Evolutionary conservation across 2,888 invertebrate species (phyloP), one percentile per base, ranked within the genome.

Genomic region (Apodemia zela): DNA sequence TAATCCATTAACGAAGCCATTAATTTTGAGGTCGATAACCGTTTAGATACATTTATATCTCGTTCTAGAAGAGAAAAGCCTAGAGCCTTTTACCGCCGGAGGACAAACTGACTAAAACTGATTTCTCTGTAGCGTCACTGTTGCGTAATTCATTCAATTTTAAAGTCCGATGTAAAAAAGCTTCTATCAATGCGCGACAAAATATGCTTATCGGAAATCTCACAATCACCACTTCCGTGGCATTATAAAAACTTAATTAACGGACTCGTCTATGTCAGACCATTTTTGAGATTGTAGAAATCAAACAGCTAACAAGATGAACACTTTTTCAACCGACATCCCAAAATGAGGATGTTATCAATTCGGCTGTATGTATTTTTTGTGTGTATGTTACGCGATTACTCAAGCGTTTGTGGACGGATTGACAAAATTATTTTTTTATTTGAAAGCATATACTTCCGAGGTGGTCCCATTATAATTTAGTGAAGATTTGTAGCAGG

Each of bases 61-160:
- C 76, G 78, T 80, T 76, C 73, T 75, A 75, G 79, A 82, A 84
- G 83, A 85, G 84, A 84, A 86, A 72, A 79, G 87, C 88, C 85
- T 79, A 75, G 73, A 85, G 85, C 85, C 76, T 76, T 84, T 80
- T 78, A 81, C 77, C 79, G 78, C 80, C 79, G 74, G 76, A 78
- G 79, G 80, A 79, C 80, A 84, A 82, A 82, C 80, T 81, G 77
- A 74, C 78, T 76, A 73, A 77, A 78, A 82, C 62, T 80, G 82
- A 86, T 87, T 85, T 87, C 85, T 83, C 86, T 80, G 78, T 79
- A 78, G 82, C 81, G 80, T 77, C 77, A 74, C 71, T 65, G 74
- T 88, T 88, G 81, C 82, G 80, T 83, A 87, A 88, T 77, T 72
- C 68, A 57, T 62, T 84, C 87, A 86, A 86, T 89, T 85, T 68